Percentiles rank a stretch among this genome's conserved stretches.
phyloP scores from a whole-genome alignment of 1,140 invertebrate genomes.

The Diachasma alloeum region DNA sequence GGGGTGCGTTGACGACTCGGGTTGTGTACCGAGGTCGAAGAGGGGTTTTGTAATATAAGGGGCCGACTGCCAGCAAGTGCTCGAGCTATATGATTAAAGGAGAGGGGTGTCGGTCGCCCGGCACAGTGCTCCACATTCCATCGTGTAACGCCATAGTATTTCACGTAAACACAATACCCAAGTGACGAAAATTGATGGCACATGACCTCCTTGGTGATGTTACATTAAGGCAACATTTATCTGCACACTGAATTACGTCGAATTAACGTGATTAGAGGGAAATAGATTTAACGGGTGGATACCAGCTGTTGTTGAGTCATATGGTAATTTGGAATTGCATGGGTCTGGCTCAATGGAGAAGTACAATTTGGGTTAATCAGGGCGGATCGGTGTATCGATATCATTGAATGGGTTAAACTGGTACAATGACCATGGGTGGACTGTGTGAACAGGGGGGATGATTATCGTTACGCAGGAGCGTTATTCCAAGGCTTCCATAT shows the following conservation, averaged over 20 bases:
- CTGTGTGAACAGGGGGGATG: background rate
- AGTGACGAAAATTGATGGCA: slow-evolving; percentile 10
- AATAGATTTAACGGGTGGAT: background rate
- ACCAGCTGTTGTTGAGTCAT: slow-evolving; percentile 2
- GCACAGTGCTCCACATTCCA: slow-evolving; percentile 62
- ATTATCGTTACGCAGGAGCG: no score
- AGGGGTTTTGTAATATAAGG: background rate
- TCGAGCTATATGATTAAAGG: background rate
- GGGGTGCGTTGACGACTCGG: background rate
- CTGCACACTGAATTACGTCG: background rate
- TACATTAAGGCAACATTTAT: slow-evolving; percentile 33
- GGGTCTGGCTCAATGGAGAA: no score
- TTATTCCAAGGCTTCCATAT: no score
- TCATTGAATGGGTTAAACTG: slow-evolving; percentile 3
- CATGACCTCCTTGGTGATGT: no score
- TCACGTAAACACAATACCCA: background rate
- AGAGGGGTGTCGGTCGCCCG: slow-evolving; percentile 52
- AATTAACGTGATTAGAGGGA: slow-evolving; percentile 3
- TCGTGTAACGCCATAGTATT: background rate
- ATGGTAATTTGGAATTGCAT: no score
- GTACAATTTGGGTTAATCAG: no score
- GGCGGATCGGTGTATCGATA: slow-evolving; percentile 12
- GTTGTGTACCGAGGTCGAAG: background rate
- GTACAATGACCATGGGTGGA: slow-evolving; percentile 9
- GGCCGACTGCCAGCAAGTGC: background rate